Conservation (phyloP, 2,797 vertebrate genomes). For the Acipenser ruthenus region DNA sequence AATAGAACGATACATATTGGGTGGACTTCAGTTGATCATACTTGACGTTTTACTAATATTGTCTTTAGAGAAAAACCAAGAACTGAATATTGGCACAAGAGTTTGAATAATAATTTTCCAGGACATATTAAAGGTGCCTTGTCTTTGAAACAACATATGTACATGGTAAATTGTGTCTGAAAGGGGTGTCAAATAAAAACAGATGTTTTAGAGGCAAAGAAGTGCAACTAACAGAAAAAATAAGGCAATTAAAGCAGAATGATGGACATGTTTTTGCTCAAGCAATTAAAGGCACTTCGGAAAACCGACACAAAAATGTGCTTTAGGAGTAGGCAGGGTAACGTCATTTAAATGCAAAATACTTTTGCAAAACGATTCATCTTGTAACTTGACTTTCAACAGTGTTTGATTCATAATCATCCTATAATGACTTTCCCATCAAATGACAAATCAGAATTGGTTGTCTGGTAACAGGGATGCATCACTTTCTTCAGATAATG, state of each 20-base stretch:
- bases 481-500: conserved; percentile 38
- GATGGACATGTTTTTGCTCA: conserved; percentile 11
- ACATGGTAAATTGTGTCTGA: too few species aligned
- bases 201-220: too few species aligned
- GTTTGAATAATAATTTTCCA: too few species aligned
- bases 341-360: conserved; percentile 51
- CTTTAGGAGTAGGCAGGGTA: conserved; percentile 26
- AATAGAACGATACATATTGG: too few species aligned
- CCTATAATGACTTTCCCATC: conserved; percentile 41
- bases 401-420: conserved; percentile 43
- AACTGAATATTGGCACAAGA: too few species aligned
- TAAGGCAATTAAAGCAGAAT: too few species aligned
- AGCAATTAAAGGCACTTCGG: conserved; percentile 41
- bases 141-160: too few species aligned
- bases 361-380: conserved; percentile 31
- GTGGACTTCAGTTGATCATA: background rate
- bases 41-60: background rate
- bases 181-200: too few species aligned
- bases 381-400: conserved; percentile 38
- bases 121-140: too few species aligned
- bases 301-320: conserved; percentile 36
- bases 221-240: too few species aligned
- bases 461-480: conserved; percentile 32
- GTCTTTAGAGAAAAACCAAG: background rate
- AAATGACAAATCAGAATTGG: conserved; percentile 40